phyloP scores from a whole-genome alignment of 1,140 invertebrate species.

The Chironomus striatipennis region DNA sequence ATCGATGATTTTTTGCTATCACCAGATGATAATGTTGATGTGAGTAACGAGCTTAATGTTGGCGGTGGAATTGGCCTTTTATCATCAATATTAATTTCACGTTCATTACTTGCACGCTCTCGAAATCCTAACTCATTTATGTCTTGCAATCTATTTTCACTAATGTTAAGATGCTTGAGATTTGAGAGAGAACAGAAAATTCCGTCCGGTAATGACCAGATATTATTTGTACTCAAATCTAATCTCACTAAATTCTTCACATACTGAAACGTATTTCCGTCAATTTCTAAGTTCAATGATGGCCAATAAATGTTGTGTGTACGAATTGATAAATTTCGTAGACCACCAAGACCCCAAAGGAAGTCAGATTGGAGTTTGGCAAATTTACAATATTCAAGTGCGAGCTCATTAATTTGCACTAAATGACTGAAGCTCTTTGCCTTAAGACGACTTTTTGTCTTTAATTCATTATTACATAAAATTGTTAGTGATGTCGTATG shows the following conservation, averaged over 20 bases:
- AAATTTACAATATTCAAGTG: slow-evolving; percentile 78
- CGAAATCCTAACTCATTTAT: slow-evolving; percentile 69
- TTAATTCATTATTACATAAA: slow-evolving; percentile 64
- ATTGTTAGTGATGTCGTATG: slow-evolving; percentile 71
- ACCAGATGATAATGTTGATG: slow-evolving; percentile 37
- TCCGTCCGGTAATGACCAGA: slow-evolving; percentile 76
- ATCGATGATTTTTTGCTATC: slow-evolving; percentile 29
- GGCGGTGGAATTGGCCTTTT: slow-evolving; percentile 33
- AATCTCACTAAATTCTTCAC: slow-evolving; percentile 67
- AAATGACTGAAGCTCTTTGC: slow-evolving; percentile 72
- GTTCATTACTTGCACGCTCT: slow-evolving; percentile 43
- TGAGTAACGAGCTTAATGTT: slow-evolving; percentile 35
- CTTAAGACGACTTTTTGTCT: slow-evolving; percentile 62
- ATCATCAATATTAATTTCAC: not conserved
- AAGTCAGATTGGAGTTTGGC: slow-evolving; percentile 63
- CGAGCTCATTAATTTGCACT: slow-evolving; percentile 62
- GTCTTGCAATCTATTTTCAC: slow-evolving; percentile 75
- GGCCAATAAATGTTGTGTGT: slow-evolving; percentile 72
- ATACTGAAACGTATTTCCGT: slow-evolving; percentile 59
- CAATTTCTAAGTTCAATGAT: slow-evolving; percentile 66
- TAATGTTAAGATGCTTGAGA: slow-evolving; percentile 67
- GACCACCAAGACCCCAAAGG: slow-evolving; percentile 60
- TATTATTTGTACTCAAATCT: slow-evolving; percentile 80
- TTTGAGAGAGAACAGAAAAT: slow-evolving; percentile 74
- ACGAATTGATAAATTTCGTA: slow-evolving; percentile 70